phyloP scores from a whole-genome alignment of 2,113 vertebrate genomes.

The Xiphophorus couchianus region DNA sequence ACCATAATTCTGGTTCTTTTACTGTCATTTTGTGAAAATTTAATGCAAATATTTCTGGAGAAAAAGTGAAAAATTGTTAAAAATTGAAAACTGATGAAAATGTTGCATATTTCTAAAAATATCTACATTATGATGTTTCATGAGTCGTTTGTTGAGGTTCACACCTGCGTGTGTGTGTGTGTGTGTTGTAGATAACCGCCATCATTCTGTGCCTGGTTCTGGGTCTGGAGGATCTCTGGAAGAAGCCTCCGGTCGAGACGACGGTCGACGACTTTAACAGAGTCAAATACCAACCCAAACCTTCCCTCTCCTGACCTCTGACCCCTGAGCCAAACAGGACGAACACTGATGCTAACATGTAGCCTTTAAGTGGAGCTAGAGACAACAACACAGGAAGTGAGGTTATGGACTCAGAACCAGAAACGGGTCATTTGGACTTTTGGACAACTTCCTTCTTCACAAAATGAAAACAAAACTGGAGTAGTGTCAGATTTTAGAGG shows the following conservation, averaged over 20 bases:
- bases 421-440: not conserved
- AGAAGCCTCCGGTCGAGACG: slow-evolving; percentile 40
- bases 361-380: no score
- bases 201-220: slow-evolving; percentile 61
- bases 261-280: slow-evolving; percentile 61
- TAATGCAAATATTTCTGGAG: no score
- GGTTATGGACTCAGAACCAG: not conserved
- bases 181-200: slow-evolving; percentile 60
- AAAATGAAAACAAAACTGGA: no score
- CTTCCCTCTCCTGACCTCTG: slow-evolving; percentile 52
- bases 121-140: no score
- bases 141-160: no score
- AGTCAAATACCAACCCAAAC: slow-evolving; percentile 72
- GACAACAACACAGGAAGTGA: not conserved
- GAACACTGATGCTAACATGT: not conserved
- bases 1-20: no score
- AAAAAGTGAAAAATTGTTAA: no score
- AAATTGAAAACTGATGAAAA: no score
- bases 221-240: slow-evolving; percentile 65
- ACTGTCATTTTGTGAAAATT: no score
- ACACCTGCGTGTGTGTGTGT: slow-evolving; percentile 11
- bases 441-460: no score
- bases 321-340: not conserved
- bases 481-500: no score
- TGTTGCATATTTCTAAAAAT: no score